Percentiles rank a stretch among this genome's conserved stretches.
phyloP scores from a whole-genome alignment of 2,797 vertebrate genomes.

The Tragelaphus eurycerus region DNA sequence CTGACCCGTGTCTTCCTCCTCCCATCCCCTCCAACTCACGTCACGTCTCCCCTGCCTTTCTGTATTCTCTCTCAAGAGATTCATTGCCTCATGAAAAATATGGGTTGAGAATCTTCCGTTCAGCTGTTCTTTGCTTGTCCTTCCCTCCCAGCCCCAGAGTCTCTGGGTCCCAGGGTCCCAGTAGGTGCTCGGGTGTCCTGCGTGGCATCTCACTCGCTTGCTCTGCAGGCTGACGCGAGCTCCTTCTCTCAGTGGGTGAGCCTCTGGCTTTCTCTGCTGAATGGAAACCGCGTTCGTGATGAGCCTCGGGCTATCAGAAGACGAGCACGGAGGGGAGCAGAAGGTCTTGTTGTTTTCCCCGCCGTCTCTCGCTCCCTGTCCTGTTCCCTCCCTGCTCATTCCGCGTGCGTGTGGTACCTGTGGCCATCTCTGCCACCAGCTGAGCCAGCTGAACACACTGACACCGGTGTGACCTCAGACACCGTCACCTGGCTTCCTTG shows the following conservation, averaged over 20 bases:
- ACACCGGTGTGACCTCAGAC: background rate
- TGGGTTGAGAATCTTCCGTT: constrained; percentile 62
- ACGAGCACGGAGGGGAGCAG: background rate
- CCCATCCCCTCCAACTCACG: background rate
- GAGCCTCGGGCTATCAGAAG: background rate
- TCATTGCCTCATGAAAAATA: constrained; percentile 57
- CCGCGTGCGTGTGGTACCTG: rapidly evolving
- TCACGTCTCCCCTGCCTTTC: background rate
- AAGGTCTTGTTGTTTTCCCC: background rate
- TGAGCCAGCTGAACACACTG: background rate
- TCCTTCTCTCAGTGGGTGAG: background rate
- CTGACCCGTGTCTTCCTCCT: background rate
- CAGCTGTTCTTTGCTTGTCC: constrained; percentile 46
- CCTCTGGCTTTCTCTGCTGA: background rate
- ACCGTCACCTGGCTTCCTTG: background rate
- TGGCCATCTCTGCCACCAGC: background rate
- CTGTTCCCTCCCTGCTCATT: background rate
- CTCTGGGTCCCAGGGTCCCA: background rate
- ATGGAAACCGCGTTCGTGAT: background rate
- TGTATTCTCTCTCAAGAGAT: constrained; percentile 32
- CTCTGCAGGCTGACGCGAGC: background rate
- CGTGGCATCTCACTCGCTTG: background rate
- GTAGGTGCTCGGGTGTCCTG: background rate
- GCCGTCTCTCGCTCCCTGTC: rapidly evolving
- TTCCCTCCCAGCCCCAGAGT: constrained; percentile 44